Base-by-base conservation (phyloP, 1,140 invertebrate genomes). In the Diuraphis noxia region DNA sequence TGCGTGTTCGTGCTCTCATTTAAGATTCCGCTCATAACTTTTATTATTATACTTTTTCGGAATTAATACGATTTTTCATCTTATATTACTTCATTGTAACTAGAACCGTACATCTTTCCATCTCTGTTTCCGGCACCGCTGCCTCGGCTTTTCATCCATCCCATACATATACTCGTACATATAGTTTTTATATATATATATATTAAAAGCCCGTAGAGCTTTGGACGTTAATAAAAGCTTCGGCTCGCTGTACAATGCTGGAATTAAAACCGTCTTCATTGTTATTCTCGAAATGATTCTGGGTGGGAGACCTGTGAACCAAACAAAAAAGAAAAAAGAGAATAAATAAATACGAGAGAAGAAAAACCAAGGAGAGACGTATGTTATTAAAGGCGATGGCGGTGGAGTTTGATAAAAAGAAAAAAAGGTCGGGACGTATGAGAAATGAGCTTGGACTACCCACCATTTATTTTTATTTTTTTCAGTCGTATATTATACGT, bases 21-120 rank as follows among this genome's bases (percentile, higher is more conserved):
- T 91, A 36, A 91, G 89, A 91, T 91, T 91, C 89, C 72, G 89
- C 89, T 91, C 89, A 91, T 91, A 91, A 91, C 89, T 91, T 91
- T 91, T 82, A 91, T 82, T 91, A 82, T 91, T 91, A 91, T 91
- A 91, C 89, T 91, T 91, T 91, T 91, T 91, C 89, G 46, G 89
- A 91, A 91, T 91, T 91, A 91, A 91, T 91, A 91, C 89, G 89
- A 91, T 91, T 91, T 91, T 91, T 91, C 89, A 91, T 91, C 72
- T 91, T 82, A 91, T 91, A 91, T 91, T 91, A 91, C 89, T 91
- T 91, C 89, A 91, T 91, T 91, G 89, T 91, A 91, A 91, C 89
- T 30, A 91, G 89, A 82, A 49, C 72, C 89, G 89, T 91, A 91
- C 89, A 91, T 91, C 89, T 91, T 91, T 91, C 89, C 89, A 91